These are phyloP conservation scores for Deilephila elpenor DNA, from an alignment of 2,888 invertebrate genomes.

Conservation along the genomic window DNA sequence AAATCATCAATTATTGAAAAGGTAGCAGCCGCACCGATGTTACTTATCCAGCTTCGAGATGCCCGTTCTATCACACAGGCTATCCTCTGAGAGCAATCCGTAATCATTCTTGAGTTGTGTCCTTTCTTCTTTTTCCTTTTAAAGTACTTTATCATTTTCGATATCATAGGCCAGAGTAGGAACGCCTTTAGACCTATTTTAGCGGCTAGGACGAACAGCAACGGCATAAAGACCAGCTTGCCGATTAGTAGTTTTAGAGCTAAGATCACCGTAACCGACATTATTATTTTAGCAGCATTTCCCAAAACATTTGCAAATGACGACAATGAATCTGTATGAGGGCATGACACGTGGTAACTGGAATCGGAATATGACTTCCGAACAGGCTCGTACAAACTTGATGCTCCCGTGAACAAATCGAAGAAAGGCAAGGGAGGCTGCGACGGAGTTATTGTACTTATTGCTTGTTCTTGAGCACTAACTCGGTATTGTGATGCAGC, in stretches of 20 bases:
- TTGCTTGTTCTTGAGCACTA: conserved; percentile 66
- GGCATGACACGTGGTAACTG: conserved; percentile 64
- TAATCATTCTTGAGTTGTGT: conserved; percentile 66
- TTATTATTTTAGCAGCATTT: conserved; percentile 78
- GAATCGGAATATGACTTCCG: conserved; percentile 72
- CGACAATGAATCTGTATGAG: conserved; percentile 68
- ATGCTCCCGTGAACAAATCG: conserved; percentile 73
- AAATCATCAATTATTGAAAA: conserved; percentile 74
- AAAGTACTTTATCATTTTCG: conserved; percentile 75
- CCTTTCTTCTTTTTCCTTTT: conserved; percentile 76
- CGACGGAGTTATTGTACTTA: conserved; percentile 64
- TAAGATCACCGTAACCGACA: conserved; percentile 73
- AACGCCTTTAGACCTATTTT: conserved; percentile 75
- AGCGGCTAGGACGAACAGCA: conserved; percentile 67
- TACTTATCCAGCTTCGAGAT: conserved; percentile 64
- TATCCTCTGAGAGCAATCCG: conserved; percentile 73
- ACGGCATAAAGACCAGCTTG: conserved; percentile 73
- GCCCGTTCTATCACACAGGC: conserved; percentile 73
- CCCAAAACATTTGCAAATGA: conserved; percentile 74
- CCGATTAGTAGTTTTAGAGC: conserved; percentile 72
- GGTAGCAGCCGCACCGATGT: conserved; percentile 73
- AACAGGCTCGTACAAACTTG: conserved; percentile 69
- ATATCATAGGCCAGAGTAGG: conserved; percentile 77
- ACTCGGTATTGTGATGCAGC: conserved; percentile 51
- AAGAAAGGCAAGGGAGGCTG: conserved; percentile 64